Evolutionary conservation across 2,797 vertebrate genomes (phyloP).

Genomic region (Phoeniculus purpureus): DNA sequence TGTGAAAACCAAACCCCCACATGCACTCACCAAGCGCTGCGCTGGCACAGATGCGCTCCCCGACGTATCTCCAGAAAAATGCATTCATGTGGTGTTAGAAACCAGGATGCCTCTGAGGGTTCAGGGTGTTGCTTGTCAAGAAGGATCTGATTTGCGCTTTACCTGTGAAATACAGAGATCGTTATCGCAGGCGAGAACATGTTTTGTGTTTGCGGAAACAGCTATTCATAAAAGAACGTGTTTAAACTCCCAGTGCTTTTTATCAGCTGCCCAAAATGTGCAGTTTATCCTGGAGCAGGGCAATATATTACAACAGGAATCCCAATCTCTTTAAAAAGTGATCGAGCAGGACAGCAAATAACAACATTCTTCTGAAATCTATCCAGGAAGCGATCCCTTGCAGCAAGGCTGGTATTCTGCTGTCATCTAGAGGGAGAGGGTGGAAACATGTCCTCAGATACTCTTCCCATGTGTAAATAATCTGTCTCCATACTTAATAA

Average conservation of each 20-base stretch:
- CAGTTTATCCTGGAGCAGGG: neutral
- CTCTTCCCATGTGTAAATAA: neutral
- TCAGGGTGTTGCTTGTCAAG: neutral
- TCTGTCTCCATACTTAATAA: neutral
- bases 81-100: neutral
- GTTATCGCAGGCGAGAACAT: neutral
- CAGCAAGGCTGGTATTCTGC: conserved; percentile 11
- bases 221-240: neutral
- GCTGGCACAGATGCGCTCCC: rapidly evolving
- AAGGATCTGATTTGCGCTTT: neutral
- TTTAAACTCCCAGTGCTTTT: neutral
- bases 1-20: neutral
- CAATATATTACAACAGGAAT: neutral
- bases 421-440: conserved; percentile 56
- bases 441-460: neutral
- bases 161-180: neutral
- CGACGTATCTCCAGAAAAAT: neutral
- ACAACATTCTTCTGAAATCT: neutral
- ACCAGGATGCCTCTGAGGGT: neutral
- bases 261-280: neutral
- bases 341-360: neutral
- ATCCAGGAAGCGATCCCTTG: neutral
- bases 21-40: neutral
- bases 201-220: rapidly evolving
- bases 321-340: neutral